phyloP scores from a whole-genome alignment of 2,113 vertebrate species.

The Muntiacus reevesi region DNA sequence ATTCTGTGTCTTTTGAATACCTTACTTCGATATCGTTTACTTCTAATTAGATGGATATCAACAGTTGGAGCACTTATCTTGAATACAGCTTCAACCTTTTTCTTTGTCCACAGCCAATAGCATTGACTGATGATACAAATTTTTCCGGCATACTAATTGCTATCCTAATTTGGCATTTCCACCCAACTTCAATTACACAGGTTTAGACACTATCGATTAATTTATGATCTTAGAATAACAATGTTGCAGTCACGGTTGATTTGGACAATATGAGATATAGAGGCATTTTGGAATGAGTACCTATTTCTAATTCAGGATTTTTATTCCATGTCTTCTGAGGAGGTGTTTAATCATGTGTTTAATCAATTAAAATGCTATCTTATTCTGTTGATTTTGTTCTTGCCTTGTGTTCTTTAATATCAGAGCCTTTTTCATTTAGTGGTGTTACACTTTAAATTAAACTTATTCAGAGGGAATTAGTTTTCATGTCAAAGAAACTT shows the following conservation, averaged over 20 bases:
- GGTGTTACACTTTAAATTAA: not conserved
- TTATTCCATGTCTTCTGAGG: not conserved
- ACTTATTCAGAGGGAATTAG: not conserved
- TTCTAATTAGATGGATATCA: constrained; percentile 50
- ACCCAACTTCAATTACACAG: constrained; percentile 15
- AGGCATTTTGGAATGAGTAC: not conserved
- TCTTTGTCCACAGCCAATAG: not conserved
- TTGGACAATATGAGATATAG: not conserved
- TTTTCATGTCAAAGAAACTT: not conserved
- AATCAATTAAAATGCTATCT: not conserved
- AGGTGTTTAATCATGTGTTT: not conserved
- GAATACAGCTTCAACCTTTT: not conserved
- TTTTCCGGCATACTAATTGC: not conserved
- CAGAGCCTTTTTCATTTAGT: not conserved
- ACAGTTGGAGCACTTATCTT: constrained; percentile 33
- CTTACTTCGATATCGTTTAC: not conserved
- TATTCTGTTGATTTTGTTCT: not conserved
- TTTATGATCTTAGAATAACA: constrained; percentile 27
- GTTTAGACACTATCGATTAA: constrained; percentile 46
- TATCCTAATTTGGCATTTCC: not conserved
- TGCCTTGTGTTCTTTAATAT: not conserved
- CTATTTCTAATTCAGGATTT: not conserved
- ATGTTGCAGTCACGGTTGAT: not conserved
- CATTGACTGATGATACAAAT: constrained; percentile 30
- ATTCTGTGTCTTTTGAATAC: not conserved